Evolutionary conservation across 2,888 invertebrate genomes (phyloP).

Genomic region (Xanthia icteritia): DNA sequence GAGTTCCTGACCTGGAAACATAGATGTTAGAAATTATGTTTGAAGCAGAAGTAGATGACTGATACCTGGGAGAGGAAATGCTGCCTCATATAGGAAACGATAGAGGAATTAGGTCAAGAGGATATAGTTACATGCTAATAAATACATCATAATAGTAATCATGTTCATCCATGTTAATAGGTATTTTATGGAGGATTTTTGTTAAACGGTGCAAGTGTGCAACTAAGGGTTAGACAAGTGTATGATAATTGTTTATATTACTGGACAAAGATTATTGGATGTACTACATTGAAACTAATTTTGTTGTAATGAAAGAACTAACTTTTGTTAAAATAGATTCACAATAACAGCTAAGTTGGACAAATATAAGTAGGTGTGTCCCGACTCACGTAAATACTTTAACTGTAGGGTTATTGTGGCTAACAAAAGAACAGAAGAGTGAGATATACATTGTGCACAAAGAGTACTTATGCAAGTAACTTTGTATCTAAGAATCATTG

Average conservation of each 20-base stretch:
- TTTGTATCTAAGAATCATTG: not conserved
- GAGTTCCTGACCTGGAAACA: conserved; percentile 88
- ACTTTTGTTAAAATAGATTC: not conserved
- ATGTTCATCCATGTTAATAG: not conserved
- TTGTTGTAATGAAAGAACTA: not conserved
- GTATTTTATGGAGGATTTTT: not conserved
- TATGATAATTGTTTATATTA: not conserved
- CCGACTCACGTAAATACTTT: not conserved
- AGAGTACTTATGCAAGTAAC: no score
- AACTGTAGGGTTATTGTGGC: conserved; percentile 1
- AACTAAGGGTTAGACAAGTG: not conserved
- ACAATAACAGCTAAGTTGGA: not conserved
- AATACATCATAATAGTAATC: not conserved
- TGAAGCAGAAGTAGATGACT: not conserved
- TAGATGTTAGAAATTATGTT: not conserved
- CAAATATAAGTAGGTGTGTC: not conserved
- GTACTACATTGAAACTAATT: not conserved
- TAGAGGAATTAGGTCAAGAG: not conserved
- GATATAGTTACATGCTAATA: not conserved
- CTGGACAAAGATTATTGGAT: not conserved
- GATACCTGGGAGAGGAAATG: not conserved
- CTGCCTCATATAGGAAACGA: no score
- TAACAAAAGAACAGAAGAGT: conserved; percentile 2
- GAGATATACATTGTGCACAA: not conserved
- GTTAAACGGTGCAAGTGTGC: not conserved